phyloP scores from a whole-genome alignment of 1,140 invertebrate species.

The Anoplolepis gracilipes region DNA sequence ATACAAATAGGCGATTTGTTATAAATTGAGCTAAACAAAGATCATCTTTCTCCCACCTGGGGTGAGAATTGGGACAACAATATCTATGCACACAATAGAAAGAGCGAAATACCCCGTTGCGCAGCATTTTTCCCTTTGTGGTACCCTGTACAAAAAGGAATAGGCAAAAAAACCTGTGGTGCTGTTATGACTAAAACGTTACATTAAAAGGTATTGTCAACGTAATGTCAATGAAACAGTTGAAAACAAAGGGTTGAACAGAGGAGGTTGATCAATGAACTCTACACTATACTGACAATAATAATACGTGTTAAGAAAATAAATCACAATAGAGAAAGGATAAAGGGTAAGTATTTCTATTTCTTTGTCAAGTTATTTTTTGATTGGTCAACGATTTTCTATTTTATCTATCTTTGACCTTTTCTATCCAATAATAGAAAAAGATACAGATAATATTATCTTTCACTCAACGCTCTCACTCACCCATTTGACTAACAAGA shows the following conservation, averaged over 20 bases:
- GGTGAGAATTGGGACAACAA: constrained; percentile 76
- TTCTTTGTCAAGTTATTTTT: no score
- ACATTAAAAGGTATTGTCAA: neutral
- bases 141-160: neutral
- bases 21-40: constrained; percentile 55
- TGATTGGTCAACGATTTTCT: no score
- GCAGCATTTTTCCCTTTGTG: constrained; percentile 18
- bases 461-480: no score
- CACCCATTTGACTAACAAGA: no score
- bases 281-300: no score
- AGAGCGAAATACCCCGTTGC: constrained; percentile 6
- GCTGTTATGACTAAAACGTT: neutral
- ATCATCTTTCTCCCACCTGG: constrained; percentile 23
- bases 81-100: constrained; percentile 62
- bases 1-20: constrained; percentile 8
- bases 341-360: no score
- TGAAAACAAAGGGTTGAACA: neutral
- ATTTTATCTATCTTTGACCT: no score
- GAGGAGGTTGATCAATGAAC: neutral
- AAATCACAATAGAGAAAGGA: no score
- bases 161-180: constrained; percentile 38
- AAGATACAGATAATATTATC: no score
- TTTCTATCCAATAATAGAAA: no score
- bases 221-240: neutral
- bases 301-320: no score